Base-by-base conservation (phyloP, 2,797 vertebrate species). In the Microchirus variegatus region DNA sequence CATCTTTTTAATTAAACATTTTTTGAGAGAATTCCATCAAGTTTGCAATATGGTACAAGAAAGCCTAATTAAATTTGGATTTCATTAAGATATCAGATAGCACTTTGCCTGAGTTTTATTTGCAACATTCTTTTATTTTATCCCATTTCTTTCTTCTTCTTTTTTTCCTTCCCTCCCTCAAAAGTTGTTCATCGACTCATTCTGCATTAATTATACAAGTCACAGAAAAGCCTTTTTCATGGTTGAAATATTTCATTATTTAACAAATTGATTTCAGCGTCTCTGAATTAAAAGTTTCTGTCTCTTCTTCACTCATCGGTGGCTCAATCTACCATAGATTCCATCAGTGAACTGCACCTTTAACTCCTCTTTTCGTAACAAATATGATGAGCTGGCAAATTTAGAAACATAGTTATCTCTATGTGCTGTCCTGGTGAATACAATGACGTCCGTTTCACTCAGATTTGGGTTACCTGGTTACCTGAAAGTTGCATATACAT, bases 181-280 rank as follows among this genome's bases (percentile, higher is more conserved):
- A 22, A 70, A 45, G 6, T 59, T 42, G 15, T 36, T 46, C 46
- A 62, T 42, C 17, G 48, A 31, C 44, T 50, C 43, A 43, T 8
- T n/a, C 41, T 49, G 48, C 53, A 59, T 56, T 67, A 52, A 65
- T 68, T 38, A 59, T 38, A 22, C 5, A 9, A 38, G 12, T 15
- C 35, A 42, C n/a, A 56, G 16, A 63, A 45, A 59, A 1, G 4
- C 11, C 35, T 40, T 59, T 43, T 62, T 36, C 35, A 35, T 1
- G 26, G 38, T n/a, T 47, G 9, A 37, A 48, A 1, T 46, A 19
- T 61, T 59, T 36, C 37, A 6, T 53, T 59, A 35, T 63, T 58
- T 5, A 43, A 61, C 52, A 5, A 54, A 41, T 62, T 61, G 4
- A 66, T 47, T 66, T 58, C n/a, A 55, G 18, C n/a, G n/a, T 49